A percentile compares a stretch with the other conserved stretches of the same genome.
These are phyloP conservation scores for Bombus sibiricus DNA, from an alignment of 1,140 invertebrate genomes.

Conservation along the genomic window DNA sequence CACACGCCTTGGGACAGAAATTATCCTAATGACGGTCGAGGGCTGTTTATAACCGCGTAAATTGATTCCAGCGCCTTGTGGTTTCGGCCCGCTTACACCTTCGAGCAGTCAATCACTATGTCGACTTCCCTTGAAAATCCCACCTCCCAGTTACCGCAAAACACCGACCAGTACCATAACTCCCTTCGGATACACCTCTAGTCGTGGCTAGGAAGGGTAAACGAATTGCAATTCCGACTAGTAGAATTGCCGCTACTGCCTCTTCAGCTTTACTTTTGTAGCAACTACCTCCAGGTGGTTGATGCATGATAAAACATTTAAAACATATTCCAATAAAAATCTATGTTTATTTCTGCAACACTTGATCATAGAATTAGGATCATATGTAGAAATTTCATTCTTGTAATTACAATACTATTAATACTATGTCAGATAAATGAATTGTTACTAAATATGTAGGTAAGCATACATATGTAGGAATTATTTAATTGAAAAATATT, in stretches of 20 bases:
- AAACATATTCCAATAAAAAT: too few species aligned
- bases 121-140: conserved; percentile 49
- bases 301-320: not conserved
- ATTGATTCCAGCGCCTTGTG: conserved; percentile 78
- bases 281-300: not conserved
- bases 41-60: conserved; percentile 72
- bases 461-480: too few species aligned
- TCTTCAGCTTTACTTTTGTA: not conserved
- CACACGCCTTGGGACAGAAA: conserved; percentile 75
- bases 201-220: not conserved
- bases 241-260: not conserved
- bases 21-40: conserved; percentile 77
- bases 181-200: conserved; percentile 12
- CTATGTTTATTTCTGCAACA: too few species aligned
- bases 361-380: too few species aligned
- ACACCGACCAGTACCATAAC: not conserved
- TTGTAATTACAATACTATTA: too few species aligned
- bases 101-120: conserved; percentile 73
- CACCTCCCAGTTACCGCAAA: conserved; percentile 24
- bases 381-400: too few species aligned
- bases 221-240: not conserved
- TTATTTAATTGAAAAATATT: too few species aligned
- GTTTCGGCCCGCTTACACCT: conserved; percentile 70
- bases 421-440: too few species aligned
- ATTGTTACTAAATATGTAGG: too few species aligned